A percentile compares a stretch with the other conserved stretches of the same genome.
These are phyloP conservation scores for Drosophila lacteicornis DNA, from an alignment of 1,140 invertebrate genomes.

Conservation along the genomic window DNA sequence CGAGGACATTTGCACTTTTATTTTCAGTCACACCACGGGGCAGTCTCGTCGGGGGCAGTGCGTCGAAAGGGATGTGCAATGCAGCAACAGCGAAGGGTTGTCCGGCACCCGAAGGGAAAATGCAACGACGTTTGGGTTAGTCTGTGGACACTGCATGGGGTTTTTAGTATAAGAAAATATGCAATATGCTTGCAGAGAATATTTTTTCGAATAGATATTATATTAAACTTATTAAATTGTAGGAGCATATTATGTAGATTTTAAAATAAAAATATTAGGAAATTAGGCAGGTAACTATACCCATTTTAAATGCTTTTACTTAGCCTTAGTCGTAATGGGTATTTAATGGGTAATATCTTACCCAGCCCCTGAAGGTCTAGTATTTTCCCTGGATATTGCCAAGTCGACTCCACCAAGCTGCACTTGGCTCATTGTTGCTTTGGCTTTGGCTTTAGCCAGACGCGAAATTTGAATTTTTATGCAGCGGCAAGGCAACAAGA, in stretches of 20 bases:
- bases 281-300: no score
- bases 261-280: not conserved
- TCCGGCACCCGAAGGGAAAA: constrained; percentile 1
- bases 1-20: constrained; percentile 80
- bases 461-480: constrained; percentile 83
- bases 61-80: constrained; percentile 6
- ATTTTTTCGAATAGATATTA: no score
- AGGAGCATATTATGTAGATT: not conserved
- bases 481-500: constrained; percentile 48
- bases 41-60: constrained; percentile 13
- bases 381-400: constrained; percentile 10
- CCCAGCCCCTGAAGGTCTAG: no score
- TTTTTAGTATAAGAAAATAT: no score
- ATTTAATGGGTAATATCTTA: no score
- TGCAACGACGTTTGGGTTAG: not conserved
- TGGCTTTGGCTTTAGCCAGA: constrained; percentile 50
- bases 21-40: constrained; percentile 59
- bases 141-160: not conserved
- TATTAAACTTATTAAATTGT: no score
- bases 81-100: constrained; percentile 2
- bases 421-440: constrained; percentile 21
- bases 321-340: no score
- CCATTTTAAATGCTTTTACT: not conserved
- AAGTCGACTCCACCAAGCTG: constrained; percentile 4
- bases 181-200: no score